Percentiles rank a stretch among this genome's conserved stretches.
phyloP scores from a whole-genome alignment of 2,113 vertebrate species.

The Odocoileus virginianus region DNA sequence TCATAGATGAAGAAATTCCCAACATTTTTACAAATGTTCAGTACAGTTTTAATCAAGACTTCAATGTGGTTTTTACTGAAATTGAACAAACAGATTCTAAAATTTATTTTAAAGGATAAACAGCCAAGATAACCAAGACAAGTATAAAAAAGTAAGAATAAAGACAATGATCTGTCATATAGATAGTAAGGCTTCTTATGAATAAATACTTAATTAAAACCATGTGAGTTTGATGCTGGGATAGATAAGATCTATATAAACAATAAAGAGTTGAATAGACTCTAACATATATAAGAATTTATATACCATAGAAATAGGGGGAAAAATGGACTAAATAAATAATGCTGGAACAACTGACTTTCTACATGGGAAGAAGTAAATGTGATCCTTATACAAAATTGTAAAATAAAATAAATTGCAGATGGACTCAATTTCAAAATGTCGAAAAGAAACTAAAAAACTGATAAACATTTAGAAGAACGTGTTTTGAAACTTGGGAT shows the following conservation, averaged over 20 bases:
- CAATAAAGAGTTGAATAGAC: not conserved
- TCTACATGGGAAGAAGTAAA: not conserved
- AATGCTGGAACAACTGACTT: not conserved
- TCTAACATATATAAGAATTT: not conserved
- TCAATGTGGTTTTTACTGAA: not conserved
- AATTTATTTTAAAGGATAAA: not conserved
- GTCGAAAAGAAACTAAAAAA: not conserved
- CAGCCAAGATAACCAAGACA: not conserved
- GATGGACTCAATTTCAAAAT: not conserved
- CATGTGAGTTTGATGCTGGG: not conserved
- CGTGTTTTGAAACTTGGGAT: not conserved
- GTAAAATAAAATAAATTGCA: slow-evolving; percentile 11
- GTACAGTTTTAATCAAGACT: not conserved
- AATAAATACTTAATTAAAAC: not conserved
- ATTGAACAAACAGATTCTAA: not conserved
- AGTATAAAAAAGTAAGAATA: not conserved
- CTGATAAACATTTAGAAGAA: not conserved
- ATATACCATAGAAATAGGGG: not conserved
- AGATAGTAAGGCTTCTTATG: not conserved
- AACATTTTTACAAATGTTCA: not conserved
- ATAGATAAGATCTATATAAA: not conserved
- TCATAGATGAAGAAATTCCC: not conserved
- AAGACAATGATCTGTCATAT: not conserved
- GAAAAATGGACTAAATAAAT: not conserved
- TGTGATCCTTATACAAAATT: not conserved